Percentiles rank a stretch among this genome's conserved stretches.
These are phyloP conservation scores for Aplodontia rufa DNA, from an alignment of 2,113 vertebrate species.

Conservation along the genomic window DNA sequence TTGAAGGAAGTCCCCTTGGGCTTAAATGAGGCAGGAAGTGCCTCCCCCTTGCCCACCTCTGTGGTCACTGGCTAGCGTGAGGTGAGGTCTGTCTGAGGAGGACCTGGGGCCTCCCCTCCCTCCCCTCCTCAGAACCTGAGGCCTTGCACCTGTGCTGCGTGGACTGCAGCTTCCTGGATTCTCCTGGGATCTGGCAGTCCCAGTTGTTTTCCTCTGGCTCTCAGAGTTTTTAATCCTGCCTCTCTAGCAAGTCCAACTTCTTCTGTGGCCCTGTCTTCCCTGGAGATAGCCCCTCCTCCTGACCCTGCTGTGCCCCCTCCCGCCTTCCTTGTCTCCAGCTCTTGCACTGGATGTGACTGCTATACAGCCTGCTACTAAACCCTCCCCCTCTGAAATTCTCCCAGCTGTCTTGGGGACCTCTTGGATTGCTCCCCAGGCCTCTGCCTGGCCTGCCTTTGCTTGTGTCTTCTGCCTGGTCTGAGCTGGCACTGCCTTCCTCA, in stretches of 20 bases:
- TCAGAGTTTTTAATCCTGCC: not conserved
- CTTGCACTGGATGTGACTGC: not conserved
- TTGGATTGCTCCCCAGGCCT: not conserved
- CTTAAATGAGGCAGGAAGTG: not conserved
- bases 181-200: not conserved
- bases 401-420: no score
- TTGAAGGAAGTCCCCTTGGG: not conserved
- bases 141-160: not conserved
- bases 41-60: not conserved
- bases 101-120: not conserved
- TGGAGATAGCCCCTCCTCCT: not conserved
- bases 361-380: not conserved
- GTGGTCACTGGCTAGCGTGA: not conserved
- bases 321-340: not conserved
- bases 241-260: not conserved
- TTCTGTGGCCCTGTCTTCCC: not conserved
- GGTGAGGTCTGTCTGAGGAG: not conserved
- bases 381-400: not conserved
- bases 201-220: not conserved
- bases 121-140: not conserved
- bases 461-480: not conserved
- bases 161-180: not conserved
- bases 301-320: not conserved
- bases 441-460: not conserved
- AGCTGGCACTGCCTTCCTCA: not conserved